A percentile compares a stretch with the other conserved stretches of the same genome.
Evolutionary conservation across 2,888 invertebrate genomes (phyloP).

Genomic region (Drosophila pseudotakahashii): DNA sequence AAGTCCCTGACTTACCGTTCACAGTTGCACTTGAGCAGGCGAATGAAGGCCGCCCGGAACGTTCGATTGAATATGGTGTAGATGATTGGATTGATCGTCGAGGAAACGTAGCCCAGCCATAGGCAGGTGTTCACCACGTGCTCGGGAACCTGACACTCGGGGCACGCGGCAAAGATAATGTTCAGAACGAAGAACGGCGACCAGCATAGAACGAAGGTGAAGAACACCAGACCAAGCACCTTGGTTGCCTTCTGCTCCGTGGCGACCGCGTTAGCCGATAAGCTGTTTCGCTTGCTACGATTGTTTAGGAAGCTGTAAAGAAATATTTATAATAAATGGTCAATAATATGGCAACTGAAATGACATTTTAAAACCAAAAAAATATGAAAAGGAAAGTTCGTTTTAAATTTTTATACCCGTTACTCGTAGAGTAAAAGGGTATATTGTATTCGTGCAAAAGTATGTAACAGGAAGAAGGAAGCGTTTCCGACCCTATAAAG

Average conservation of each 20-base stretch:
- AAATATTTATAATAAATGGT: background rate
- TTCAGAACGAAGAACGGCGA: slow-evolving; percentile 96
- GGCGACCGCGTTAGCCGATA: slow-evolving; percentile 92
- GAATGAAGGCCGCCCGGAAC: slow-evolving; percentile 93
- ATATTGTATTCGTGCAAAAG: too few species aligned
- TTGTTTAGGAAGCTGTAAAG: slow-evolving; percentile 88
- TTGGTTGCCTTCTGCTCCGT: slow-evolving; percentile 98
- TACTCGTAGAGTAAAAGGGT: too few species aligned
- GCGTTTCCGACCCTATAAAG: too few species aligned
- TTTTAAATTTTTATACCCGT: too few species aligned
- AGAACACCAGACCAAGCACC: slow-evolving; percentile 93
- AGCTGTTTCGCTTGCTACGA: slow-evolving; percentile 88
- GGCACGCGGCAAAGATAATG: slow-evolving; percentile 93
- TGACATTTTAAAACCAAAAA: too few species aligned
- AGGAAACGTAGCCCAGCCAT: slow-evolving; percentile 96
- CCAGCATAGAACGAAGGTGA: slow-evolving; percentile 97
- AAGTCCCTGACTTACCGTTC: slow-evolving; percentile 86
- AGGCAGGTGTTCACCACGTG: slow-evolving; percentile 90
- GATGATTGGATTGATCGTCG: slow-evolving; percentile 96
- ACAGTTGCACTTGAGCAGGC: slow-evolving; percentile 90
- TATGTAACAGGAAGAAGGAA: too few species aligned
- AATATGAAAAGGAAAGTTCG: too few species aligned
- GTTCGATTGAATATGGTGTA: slow-evolving; percentile 96
- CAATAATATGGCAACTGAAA: too few species aligned
- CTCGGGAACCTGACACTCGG: slow-evolving; percentile 90